These are phyloP conservation scores for Xenopus borealis DNA, from an alignment of 2,113 vertebrate genomes.

Conservation along the genomic window DNA sequence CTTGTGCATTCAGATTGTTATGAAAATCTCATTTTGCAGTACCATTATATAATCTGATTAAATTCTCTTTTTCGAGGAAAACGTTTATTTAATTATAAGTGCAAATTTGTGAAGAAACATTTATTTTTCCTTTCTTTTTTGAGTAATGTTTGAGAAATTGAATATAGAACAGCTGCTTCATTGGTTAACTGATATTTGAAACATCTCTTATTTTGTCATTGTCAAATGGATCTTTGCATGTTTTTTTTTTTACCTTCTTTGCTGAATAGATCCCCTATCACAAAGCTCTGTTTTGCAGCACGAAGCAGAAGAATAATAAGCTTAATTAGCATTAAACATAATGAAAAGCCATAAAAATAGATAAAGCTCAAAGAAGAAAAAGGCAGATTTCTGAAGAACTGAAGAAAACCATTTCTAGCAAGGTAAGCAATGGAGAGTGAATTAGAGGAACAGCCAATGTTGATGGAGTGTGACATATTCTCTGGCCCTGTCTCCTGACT, in stretches of 20 bases:
- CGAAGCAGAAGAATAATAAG: constrained; percentile 33
- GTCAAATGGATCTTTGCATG: constrained; percentile 4
- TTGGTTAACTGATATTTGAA: constrained; percentile 26
- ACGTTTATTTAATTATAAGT: neutral
- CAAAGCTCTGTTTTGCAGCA: constrained; percentile 25
- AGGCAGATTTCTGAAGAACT: neutral
- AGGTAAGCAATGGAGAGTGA: constrained; percentile 37
- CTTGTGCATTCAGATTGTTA: too few species aligned
- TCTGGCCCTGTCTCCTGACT: constrained; percentile 49
- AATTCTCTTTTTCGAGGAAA: neutral
- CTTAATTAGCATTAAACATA: constrained; percentile 41
- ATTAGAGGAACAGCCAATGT: constrained; percentile 47
- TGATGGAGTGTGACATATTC: constrained; percentile 52
- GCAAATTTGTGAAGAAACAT: neutral
- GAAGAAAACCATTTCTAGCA: constrained; percentile 30
- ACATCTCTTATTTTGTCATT: constrained; percentile 26
- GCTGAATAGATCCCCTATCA: constrained; percentile 13
- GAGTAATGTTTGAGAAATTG: neutral
- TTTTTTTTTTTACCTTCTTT: constrained; percentile 7
- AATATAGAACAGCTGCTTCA: constrained; percentile 12
- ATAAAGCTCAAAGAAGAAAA: constrained; percentile 18
- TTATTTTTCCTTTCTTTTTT: neutral
- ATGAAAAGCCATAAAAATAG: constrained; percentile 27
- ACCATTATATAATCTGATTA: neutral
- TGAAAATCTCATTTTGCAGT: too few species aligned